Percentiles rank a stretch among this genome's conserved stretches.
Conservation (phyloP, 2,113 vertebrate species). For the Pachyramphus minor region DNA sequence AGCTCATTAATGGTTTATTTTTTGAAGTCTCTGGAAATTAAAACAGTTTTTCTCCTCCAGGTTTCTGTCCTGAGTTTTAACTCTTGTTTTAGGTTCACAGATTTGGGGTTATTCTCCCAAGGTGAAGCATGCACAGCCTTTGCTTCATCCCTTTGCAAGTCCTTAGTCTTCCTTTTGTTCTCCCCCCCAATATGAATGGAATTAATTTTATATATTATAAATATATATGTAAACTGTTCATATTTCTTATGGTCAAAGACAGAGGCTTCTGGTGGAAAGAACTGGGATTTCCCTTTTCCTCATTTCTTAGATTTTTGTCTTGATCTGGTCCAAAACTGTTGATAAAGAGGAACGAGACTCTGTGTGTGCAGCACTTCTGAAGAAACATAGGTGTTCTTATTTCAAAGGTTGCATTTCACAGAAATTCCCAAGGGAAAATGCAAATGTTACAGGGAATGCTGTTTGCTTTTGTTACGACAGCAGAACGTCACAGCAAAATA, state of each 20-base stretch:
- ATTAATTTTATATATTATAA: not conserved
- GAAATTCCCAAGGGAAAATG: not conserved
- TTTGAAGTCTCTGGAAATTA: not conserved
- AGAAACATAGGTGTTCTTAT: fast-evolving
- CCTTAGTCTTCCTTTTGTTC: fast-evolving
- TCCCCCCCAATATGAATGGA: fast-evolving
- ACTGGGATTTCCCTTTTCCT: not conserved
- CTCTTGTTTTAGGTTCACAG: not conserved
- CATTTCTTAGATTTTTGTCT: not conserved
- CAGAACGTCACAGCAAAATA: not conserved
- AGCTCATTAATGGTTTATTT: not conserved
- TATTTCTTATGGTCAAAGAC: not conserved
- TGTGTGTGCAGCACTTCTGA: not conserved
- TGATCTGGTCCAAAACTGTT: not conserved
- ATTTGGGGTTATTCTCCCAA: not conserved
- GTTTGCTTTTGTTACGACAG: not conserved
- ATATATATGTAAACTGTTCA: not conserved
- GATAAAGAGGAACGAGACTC: not conserved
- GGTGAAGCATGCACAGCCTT: not conserved
- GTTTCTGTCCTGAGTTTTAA: not conserved
- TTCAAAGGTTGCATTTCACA: not conserved
- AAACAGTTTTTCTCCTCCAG: not conserved
- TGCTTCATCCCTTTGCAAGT: not conserved
- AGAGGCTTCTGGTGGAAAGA: not conserved
- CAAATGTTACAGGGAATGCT: not conserved